phyloP scores from a whole-genome alignment of 1,140 invertebrate genomes.

The Euwallacea fornicatus region DNA sequence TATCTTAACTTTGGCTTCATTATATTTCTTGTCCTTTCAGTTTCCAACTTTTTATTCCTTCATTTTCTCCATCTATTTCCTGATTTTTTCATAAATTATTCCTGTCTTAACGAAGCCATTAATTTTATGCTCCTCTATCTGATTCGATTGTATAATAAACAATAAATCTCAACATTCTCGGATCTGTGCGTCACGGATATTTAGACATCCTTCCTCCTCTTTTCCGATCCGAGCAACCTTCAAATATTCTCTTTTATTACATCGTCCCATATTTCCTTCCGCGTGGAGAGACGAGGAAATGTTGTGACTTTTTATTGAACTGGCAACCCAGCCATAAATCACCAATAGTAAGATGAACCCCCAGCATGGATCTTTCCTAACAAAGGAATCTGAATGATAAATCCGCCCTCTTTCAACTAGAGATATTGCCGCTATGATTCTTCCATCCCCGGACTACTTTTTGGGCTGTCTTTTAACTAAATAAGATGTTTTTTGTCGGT shows the following conservation, averaged over 20 bases:
- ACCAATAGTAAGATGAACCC: slow-evolving; percentile 30
- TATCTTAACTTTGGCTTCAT: no score
- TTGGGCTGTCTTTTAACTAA: slow-evolving; percentile 15
- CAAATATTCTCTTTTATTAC: slow-evolving; percentile 14
- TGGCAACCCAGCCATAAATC: slow-evolving; percentile 22
- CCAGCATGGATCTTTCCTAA: slow-evolving; percentile 34
- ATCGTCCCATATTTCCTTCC: slow-evolving; percentile 7
- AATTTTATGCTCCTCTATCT: no score
- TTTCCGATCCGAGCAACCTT: slow-evolving; percentile 8
- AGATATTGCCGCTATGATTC: slow-evolving; percentile 18
- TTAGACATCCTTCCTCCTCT: neutral
- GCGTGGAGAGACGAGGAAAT: slow-evolving; percentile 13
- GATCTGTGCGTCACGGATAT: neutral
- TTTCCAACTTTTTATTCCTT: no score
- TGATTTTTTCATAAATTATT: no score
- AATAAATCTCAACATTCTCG: neutral
- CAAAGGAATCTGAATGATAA: slow-evolving; percentile 26
- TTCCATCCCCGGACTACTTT: slow-evolving; percentile 4
- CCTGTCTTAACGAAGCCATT: no score
- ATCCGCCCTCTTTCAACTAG: slow-evolving; percentile 8
- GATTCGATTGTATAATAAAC: neutral
- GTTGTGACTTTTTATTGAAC: slow-evolving; percentile 25
- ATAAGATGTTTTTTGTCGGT: slow-evolving; percentile 13
- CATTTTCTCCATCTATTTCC: no score
- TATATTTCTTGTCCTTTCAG: no score